Conservation (phyloP, 2,797 vertebrate species). For the Dryobates pubescens region DNA sequence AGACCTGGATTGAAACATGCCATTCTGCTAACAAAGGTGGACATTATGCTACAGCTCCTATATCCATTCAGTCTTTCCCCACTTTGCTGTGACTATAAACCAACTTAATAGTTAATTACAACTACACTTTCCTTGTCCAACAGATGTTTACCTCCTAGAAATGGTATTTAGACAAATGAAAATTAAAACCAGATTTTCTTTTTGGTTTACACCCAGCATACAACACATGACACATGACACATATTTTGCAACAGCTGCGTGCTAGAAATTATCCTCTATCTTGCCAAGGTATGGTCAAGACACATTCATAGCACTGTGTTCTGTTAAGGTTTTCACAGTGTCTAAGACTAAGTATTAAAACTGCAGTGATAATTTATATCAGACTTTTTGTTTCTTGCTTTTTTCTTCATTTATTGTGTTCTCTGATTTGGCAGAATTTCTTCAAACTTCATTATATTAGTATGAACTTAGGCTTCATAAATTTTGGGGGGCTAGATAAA, state of each 20-base stretch:
- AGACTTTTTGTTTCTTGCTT: neutral
- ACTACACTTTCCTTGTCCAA: neutral
- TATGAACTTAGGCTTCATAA: neutral
- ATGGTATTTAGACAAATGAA: neutral
- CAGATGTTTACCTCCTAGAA: neutral
- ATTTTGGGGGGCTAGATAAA: neutral
- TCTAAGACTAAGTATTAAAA: neutral
- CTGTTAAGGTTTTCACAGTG: neutral
- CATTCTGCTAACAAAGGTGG: neutral
- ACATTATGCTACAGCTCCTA: neutral
- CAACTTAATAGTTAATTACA: neutral
- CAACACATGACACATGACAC: too few species aligned
- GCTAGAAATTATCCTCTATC: neutral
- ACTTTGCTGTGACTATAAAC: neutral
- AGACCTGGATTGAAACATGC: neutral
- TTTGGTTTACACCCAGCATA: neutral
- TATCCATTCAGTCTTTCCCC: neutral
- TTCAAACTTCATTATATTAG: neutral
- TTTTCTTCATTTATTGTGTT: neutral
- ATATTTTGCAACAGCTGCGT: neutral
- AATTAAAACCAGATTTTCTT: neutral
- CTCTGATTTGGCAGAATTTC: constrained; percentile 20
- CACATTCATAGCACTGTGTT: neutral
- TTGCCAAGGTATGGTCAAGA: neutral
- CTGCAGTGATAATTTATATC: neutral